A percentile compares a stretch with the other conserved stretches of the same genome.
These are phyloP conservation scores for Apeltes quadracus DNA, from an alignment of 2,113 vertebrate genomes.

Conservation along the genomic window DNA sequence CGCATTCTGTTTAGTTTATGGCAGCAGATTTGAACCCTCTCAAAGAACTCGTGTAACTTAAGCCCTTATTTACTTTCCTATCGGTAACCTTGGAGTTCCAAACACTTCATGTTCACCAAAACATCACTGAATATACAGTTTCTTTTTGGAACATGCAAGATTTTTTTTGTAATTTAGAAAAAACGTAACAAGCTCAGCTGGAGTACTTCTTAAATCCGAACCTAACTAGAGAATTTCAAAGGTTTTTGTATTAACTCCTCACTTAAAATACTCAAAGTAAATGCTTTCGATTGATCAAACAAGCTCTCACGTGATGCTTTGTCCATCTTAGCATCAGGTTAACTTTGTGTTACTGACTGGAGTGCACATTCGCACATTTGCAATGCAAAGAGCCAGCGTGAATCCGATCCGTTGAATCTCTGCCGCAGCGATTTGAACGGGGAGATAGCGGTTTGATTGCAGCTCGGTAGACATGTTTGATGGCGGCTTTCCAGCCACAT, in stretches of 20 bases:
- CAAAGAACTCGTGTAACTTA: neutral
- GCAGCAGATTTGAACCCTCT: neutral
- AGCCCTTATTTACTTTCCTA: neutral
- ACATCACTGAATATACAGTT: neutral
- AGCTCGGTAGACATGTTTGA: constrained; percentile 26
- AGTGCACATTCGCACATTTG: constrained; percentile 28
- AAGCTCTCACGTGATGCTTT: neutral
- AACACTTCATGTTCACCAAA: constrained; percentile 1
- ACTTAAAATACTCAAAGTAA: too few species aligned
- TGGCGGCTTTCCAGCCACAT: constrained; percentile 8
- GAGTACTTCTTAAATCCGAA: neutral
- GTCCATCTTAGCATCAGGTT: too few species aligned
- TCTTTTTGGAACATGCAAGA: neutral
- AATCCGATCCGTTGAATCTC: constrained; percentile 46
- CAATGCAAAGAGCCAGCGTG: constrained; percentile 35
- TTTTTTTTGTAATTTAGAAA: neutral
- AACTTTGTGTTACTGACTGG: neutral
- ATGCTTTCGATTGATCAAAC: neutral
- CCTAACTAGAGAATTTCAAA: neutral
- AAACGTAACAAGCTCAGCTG: neutral
- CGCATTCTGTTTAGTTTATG: neutral
- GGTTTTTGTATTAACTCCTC: neutral
- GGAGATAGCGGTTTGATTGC: constrained; percentile 41
- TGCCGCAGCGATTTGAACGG: constrained; percentile 33
- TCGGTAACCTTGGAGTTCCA: neutral